These are phyloP conservation scores for Cyrtorhinus lividipennis DNA, from an alignment of 1,140 invertebrate species.

Conservation along the genomic window DNA sequence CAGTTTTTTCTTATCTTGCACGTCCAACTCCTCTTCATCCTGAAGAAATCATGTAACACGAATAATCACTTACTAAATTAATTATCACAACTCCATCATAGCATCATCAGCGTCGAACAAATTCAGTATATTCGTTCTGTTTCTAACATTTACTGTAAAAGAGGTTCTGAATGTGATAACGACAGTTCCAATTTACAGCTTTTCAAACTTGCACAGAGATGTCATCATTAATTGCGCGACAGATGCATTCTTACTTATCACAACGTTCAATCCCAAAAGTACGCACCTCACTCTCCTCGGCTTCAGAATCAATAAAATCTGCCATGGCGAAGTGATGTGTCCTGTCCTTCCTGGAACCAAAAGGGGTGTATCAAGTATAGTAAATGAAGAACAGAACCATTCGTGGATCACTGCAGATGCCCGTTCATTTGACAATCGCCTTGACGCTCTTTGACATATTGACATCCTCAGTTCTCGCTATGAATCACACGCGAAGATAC, in stretches of 20 bases:
- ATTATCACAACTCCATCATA: slow-evolving; percentile 15
- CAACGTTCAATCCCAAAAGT: background rate
- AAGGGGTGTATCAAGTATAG: too few relatives aligned
- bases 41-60: slow-evolving; percentile 28
- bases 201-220: slow-evolving; percentile 15
- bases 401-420: too few relatives aligned
- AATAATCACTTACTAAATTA: slow-evolving; percentile 14
- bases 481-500: too few relatives aligned
- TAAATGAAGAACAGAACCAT: too few relatives aligned
- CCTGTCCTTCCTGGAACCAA: too few relatives aligned
- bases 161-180: too few relatives aligned
- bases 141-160: slow-evolving; percentile 10
- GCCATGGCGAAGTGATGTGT: too few relatives aligned
- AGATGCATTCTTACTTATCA: background rate
- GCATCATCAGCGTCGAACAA: too few relatives aligned
- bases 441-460: too few relatives aligned
- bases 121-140: slow-evolving; percentile 13
- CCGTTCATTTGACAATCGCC: too few relatives aligned
- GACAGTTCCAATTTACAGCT: slow-evolving; percentile 6
- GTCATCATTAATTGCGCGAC: slow-evolving; percentile 3
- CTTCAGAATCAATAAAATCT: slow-evolving; percentile 67
- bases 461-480: too few relatives aligned
- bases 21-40: slow-evolving; percentile 49
- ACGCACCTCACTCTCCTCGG: slow-evolving; percentile 62
- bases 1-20: slow-evolving; percentile 43